These are phyloP conservation scores for Teleopsis dalmanni DNA, from an alignment of 1,140 invertebrate genomes.

Conservation along the genomic window DNA sequence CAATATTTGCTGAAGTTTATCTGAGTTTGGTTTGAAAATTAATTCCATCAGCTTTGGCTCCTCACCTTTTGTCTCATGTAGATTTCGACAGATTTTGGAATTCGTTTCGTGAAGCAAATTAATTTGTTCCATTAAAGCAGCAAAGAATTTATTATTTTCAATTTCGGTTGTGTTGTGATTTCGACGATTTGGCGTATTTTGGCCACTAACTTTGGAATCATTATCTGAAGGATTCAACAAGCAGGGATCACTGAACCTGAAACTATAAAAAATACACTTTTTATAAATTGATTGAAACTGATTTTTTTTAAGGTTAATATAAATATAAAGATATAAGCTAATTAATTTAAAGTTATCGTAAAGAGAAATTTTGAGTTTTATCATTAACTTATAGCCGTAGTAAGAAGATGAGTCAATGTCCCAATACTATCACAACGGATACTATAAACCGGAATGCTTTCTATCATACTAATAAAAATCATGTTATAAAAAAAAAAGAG, in stretches of 20 bases:
- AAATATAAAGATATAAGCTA: neutral
- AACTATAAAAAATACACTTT: constrained; percentile 18
- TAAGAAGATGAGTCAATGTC: no score
- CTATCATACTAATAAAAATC: no score
- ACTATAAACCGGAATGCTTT: no score
- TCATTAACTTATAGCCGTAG: no score
- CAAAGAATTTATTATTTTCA: constrained; percentile 38
- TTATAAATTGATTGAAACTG: neutral
- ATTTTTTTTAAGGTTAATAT: neutral
- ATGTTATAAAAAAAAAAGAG: no score
- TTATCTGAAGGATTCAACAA: constrained; percentile 40
- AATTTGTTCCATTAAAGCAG: constrained; percentile 40
- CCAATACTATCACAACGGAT: no score
- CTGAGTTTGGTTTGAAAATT: no score
- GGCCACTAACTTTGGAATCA: constrained; percentile 38
- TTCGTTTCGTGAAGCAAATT: constrained; percentile 42
- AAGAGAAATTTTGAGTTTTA: no score
- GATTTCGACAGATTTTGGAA: constrained; percentile 42
- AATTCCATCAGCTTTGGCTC: neutral
- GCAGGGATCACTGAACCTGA: constrained; percentile 42
- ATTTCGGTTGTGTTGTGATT: constrained; percentile 22
- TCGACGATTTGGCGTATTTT: constrained; percentile 35
- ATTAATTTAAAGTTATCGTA: no score
- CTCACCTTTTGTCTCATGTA: constrained; percentile 43
- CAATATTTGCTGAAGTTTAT: no score